These are phyloP conservation scores for Melanotaenia duboulayi DNA, from an alignment of 2,113 vertebrate species.

Conservation along the genomic window DNA sequence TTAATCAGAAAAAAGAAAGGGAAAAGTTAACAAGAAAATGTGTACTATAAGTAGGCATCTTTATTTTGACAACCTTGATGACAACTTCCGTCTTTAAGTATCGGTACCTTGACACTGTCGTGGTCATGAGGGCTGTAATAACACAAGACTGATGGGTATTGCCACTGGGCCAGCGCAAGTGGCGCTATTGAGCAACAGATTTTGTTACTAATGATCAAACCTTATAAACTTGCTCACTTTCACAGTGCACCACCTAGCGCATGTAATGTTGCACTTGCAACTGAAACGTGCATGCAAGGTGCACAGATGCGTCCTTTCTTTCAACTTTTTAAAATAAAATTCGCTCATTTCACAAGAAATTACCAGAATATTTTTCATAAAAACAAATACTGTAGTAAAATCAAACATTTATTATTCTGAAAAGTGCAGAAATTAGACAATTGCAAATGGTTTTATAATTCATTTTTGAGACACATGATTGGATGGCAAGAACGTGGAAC, in stretches of 20 bases:
- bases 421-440: no score
- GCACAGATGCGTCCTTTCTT: constrained; percentile 32
- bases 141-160: constrained; percentile 78
- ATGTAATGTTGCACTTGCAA: constrained; percentile 58
- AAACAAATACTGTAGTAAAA: no score
- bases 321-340: constrained; percentile 19
- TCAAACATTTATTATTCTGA: no score
- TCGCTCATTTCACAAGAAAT: background rate
- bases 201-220: constrained; percentile 75
- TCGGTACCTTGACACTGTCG: constrained; percentile 37
- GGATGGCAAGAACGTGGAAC: no score
- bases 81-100: fast-evolving
- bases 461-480: no score
- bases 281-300: constrained; percentile 43
- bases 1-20: no score
- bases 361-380: no score
- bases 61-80: constrained; percentile 37
- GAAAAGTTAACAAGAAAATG: no score
- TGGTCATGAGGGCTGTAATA: constrained; percentile 88
- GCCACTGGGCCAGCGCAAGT: constrained; percentile 80
- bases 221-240: constrained; percentile 74
- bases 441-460: no score
- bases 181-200: constrained; percentile 83
- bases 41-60: background rate
- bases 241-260: constrained; percentile 82